Conservation (phyloP, 2,888 invertebrate species). For the Seladonia tumulorum region DNA sequence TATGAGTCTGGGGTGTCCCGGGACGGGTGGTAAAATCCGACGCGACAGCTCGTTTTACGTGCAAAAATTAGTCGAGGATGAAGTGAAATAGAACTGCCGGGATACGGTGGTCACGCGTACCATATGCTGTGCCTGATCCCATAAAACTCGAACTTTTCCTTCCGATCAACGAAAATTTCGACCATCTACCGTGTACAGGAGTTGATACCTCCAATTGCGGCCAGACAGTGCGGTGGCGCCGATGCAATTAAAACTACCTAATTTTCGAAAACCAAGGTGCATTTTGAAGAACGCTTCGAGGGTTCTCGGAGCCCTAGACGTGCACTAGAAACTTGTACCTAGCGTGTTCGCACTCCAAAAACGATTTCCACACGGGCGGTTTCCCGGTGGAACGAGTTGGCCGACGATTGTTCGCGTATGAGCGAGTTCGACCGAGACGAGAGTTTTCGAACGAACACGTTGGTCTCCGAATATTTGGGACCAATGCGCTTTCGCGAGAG, state of each 20-base stretch:
- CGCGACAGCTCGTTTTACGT: not conserved
- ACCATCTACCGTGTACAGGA: not conserved
- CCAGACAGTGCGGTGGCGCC: not conserved
- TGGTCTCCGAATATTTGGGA: not conserved
- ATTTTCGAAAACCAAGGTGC: not conserved
- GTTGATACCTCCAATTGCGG: not conserved
- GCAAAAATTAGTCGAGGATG: not conserved
- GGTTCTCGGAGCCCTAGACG: not conserved
- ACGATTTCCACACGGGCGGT: not conserved
- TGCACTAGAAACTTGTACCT: not conserved
- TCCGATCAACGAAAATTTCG: not conserved
- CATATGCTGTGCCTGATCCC: not conserved
- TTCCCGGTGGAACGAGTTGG: not conserved
- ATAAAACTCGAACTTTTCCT: not conserved
- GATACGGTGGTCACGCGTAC: not conserved
- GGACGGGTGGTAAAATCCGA: not conserved
- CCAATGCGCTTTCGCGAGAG: not conserved
- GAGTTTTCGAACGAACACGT: not conserved
- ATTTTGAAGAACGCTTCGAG: conserved; percentile 2
- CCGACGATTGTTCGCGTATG: not conserved
- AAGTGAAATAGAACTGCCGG: not conserved
- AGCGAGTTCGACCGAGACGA: not conserved
- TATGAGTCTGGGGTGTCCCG: not conserved
- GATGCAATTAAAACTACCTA: not conserved
- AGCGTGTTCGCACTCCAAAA: not conserved